A percentile compares a stretch with the other conserved stretches of the same genome.
Conservation (phyloP, 2,113 vertebrate species). For the Numenius arquata region DNA sequence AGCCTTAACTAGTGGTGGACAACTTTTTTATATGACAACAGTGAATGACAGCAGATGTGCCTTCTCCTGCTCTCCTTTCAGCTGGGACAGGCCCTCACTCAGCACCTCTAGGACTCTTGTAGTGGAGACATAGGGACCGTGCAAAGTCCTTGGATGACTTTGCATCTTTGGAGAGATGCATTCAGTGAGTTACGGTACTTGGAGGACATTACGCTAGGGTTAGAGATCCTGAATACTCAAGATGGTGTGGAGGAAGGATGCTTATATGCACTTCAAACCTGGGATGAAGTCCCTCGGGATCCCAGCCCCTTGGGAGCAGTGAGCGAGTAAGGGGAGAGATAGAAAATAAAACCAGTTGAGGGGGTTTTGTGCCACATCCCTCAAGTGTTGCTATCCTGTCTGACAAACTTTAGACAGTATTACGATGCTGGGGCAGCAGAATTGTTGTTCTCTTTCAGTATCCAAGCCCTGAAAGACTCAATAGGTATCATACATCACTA, state of each 20-base stretch:
- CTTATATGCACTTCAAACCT: background rate
- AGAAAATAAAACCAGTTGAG: background rate
- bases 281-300: background rate
- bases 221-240: background rate
- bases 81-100: background rate
- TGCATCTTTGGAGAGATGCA: background rate
- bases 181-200: background rate
- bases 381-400: background rate
- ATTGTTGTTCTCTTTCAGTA: background rate
- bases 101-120: background rate
- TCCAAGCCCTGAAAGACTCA: background rate
- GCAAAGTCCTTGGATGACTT: background rate
- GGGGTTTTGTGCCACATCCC: background rate
- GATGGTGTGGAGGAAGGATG: background rate
- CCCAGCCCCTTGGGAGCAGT: background rate
- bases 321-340: background rate
- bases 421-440: background rate
- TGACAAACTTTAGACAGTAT: background rate
- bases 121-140: background rate
- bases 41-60: background rate
- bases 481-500: background rate
- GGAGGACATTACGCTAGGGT: background rate
- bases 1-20: background rate
- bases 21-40: background rate
- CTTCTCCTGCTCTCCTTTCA: slow-evolving; percentile 6